phyloP scores from a whole-genome alignment of 53 echinoderm and acorn worm species.

The Apostichopus leukothele region DNA sequence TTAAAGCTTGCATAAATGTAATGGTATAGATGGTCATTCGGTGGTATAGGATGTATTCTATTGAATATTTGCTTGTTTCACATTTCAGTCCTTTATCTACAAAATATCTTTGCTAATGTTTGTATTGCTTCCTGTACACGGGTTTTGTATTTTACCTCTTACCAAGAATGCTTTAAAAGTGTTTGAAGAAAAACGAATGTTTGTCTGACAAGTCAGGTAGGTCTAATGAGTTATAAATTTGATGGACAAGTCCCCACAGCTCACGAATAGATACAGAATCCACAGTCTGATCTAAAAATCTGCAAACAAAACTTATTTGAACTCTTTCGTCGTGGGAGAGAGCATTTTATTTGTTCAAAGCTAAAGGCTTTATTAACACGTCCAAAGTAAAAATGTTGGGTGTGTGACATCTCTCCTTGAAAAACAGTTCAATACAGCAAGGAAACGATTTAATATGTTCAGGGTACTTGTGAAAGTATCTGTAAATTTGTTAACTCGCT shows the following conservation, averaged over 20 bases:
- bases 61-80: too few species aligned
- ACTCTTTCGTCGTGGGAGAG: slow-evolving; percentile 21
- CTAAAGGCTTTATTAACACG: slow-evolving; percentile 21
- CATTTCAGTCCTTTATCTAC: too few species aligned
- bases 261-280: slow-evolving; percentile 4
- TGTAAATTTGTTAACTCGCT: slow-evolving; percentile 7
- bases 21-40: too few species aligned
- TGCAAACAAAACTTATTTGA: slow-evolving; percentile 30
- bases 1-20: too few species aligned
- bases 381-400: background rate
- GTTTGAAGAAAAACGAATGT: too few species aligned
- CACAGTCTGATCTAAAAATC: slow-evolving; percentile 13
- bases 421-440: slow-evolving; percentile 34
- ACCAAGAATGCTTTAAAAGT: too few species aligned
- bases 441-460: slow-evolving; percentile 31
- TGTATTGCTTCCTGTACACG: too few species aligned
- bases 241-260: background rate
- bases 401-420: background rate
- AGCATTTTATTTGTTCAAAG: background rate
- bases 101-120: too few species aligned
- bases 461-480: slow-evolving; percentile 14
- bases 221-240: background rate
- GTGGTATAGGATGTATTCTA: too few species aligned
- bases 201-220: too few species aligned
- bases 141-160: too few species aligned